Base-by-base conservation (phyloP, 2,113 vertebrate genomes). In the Vicugna pacos region DNA sequence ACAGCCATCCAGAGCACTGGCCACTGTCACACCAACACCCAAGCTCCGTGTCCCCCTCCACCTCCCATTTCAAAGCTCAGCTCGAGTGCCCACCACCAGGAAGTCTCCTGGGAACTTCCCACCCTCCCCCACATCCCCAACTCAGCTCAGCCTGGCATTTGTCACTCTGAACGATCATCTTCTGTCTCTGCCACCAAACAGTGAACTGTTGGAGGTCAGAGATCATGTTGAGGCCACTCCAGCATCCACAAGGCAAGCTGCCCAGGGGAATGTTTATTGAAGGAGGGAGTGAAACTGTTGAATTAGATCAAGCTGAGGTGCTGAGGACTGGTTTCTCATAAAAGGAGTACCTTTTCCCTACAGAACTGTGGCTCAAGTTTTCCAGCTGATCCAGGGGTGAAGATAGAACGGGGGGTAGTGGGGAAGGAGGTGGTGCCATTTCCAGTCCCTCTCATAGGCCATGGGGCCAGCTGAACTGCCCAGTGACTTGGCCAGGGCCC, bases 361-460 rank as follows among this genome's bases (percentile, higher is more conserved):
- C 26, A 30, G 69, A 56, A 56, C 11, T 28, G 75, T n/a, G 11
- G 50, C 93, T 84, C 22, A 1, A 88, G 35, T 32, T 83, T 72
- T 70, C 50, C 81, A 95, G 52, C 50, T 42, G 15, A 30, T 28
- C 15, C 60, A 38, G 46, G 35, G 85, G 11, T n/a, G 20, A 69
- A 75, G 60, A 22, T 5, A 2, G n/a, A n/a, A 24, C 1, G 22
- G 17, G 52, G 5, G 9, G 9, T 38, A 38, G 38, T 38, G 14
- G 19, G 0, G 7, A 17, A n/a, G 26, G 15, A 4, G 1, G 15
- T 6, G 12, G 0, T 0, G 42, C 10, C 62, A 35, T 13, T 22
- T 60, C 60, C 64, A 76, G 72, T n/a, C 52, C 77, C 46, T 46
- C 35, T 15, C 58, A 12, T 16, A 16, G 58, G 14, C 79, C 58